phyloP scores from a whole-genome alignment of 2,113 vertebrate genomes.

The Pungitius pungitius region DNA sequence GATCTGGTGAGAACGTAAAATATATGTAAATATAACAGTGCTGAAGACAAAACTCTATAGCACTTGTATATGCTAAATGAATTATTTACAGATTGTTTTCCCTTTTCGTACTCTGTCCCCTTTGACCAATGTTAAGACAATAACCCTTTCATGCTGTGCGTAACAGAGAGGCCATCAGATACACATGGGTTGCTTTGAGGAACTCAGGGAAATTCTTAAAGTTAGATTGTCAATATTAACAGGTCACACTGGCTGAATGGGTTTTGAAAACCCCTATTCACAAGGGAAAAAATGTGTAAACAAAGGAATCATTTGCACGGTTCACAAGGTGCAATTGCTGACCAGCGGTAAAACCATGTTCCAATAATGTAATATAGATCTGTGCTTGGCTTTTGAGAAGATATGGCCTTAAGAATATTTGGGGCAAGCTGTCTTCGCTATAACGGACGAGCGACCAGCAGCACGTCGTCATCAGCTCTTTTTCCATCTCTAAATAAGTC shows the following conservation, averaged over 20 bases:
- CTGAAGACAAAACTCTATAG: background rate
- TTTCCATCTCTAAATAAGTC: slow-evolving; percentile 46
- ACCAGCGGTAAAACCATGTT: background rate
- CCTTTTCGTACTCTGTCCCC: background rate
- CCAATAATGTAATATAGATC: background rate
- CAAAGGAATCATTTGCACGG: background rate
- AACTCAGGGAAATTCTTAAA: slow-evolving; percentile 41
- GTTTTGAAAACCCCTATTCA: slow-evolving; percentile 8
- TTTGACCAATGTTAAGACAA: background rate
- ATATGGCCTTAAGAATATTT: slow-evolving; percentile 35
- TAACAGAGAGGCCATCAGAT: slow-evolving; percentile 16
- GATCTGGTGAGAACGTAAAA: slow-evolving; percentile 74
- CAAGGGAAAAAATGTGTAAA: background rate
- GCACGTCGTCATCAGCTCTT: slow-evolving; percentile 17
- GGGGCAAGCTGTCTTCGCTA: slow-evolving; percentile 32
- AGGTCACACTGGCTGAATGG: background rate
- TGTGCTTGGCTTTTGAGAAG: slow-evolving; percentile 5
- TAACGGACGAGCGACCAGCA: slow-evolving; percentile 29
- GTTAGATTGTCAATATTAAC: background rate
- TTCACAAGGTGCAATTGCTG: background rate
- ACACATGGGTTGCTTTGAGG: slow-evolving; percentile 38
- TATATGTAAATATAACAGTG: slow-evolving; percentile 6
- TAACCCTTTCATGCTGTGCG: background rate
- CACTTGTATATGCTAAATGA: background rate
- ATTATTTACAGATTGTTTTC: background rate